A percentile compares a stretch with the other conserved stretches of the same genome.
phyloP scores from a whole-genome alignment of 1,140 invertebrate genomes.

The Coelopa frigida region DNA sequence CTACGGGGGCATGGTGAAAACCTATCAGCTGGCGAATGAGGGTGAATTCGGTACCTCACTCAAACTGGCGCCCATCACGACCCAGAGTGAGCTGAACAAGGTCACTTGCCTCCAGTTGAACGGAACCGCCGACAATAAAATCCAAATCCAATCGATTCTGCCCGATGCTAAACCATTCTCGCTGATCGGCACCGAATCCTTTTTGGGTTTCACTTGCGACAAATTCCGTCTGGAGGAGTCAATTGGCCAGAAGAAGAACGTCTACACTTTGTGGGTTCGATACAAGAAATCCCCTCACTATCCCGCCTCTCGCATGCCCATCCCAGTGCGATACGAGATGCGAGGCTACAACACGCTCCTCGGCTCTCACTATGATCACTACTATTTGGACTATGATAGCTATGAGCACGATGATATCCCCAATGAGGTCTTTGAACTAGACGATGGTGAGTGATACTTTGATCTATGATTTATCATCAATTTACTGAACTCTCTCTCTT shows the following conservation, averaged over 20 bases:
- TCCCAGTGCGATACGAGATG: constrained; percentile 83
- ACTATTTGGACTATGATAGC: constrained; percentile 76
- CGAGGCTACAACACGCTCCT: constrained; percentile 83
- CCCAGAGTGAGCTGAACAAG: constrained; percentile 60
- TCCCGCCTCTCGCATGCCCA: constrained; percentile 45
- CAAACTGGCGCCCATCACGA: constrained; percentile 83
- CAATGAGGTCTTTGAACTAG: constrained; percentile 61
- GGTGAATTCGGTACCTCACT: constrained; percentile 64
- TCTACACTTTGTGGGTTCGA: constrained; percentile 78
- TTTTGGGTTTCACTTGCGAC: constrained; percentile 58
- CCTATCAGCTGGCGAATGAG: constrained; percentile 65
- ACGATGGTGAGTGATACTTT: constrained; percentile 46
- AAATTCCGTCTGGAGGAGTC: constrained; percentile 65
- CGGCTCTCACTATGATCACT: constrained; percentile 94
- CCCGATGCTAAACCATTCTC: constrained; percentile 74
- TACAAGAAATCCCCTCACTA: constrained; percentile 53
- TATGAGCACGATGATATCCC: constrained; percentile 62
- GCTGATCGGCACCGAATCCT: constrained; percentile 56
- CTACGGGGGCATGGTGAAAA: constrained; percentile 88
- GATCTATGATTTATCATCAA: not conserved
- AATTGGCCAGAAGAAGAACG: constrained; percentile 73
- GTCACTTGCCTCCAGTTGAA: constrained; percentile 79
- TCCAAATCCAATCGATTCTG: constrained; percentile 69
- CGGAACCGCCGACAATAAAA: constrained; percentile 56
- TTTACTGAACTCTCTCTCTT: constrained; percentile 8